Conservation (phyloP, 2,797 vertebrate species). For the Pipistrellus nathusii region DNA sequence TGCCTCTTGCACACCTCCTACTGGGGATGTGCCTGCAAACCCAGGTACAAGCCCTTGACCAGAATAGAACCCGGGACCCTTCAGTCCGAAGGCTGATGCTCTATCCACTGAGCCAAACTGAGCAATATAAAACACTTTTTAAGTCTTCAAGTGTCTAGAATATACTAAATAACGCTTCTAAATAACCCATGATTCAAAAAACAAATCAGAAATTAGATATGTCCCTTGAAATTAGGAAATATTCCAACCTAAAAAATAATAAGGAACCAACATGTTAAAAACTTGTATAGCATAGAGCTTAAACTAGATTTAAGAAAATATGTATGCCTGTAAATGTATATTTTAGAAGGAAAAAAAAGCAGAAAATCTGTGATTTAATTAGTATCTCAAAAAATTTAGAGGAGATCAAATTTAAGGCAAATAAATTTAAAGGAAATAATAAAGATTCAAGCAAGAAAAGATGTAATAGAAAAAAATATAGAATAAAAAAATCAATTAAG, state of each 20-base stretch:
- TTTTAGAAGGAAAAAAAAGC: background rate
- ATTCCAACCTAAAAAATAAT: slow-evolving; percentile 28
- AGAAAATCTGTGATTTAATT: background rate
- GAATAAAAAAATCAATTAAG: background rate
- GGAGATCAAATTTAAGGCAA: slow-evolving; percentile 35
- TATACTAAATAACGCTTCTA: slow-evolving; percentile 24
- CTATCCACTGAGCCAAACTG: no score
- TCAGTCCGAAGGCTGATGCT: no score
- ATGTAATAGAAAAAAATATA: background rate
- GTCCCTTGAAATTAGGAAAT: slow-evolving; percentile 55
- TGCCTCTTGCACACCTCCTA: no score
- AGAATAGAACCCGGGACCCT: no score
- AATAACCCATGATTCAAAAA: slow-evolving; percentile 47
- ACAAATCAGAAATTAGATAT: slow-evolving; percentile 56
- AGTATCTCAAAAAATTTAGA: slow-evolving; percentile 25
- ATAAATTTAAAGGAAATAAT: background rate
- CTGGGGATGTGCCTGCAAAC: no score
- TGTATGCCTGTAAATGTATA: background rate
- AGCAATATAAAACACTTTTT: slow-evolving; percentile 32
- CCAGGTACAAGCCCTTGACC: no score
- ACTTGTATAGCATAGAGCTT: background rate
- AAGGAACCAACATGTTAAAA: background rate
- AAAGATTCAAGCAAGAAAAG: background rate
- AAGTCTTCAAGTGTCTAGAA: slow-evolving; percentile 53
- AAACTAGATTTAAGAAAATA: background rate